phyloP scores from a whole-genome alignment of 2,797 vertebrate species.

The Poeciliopsis presidionis region DNA sequence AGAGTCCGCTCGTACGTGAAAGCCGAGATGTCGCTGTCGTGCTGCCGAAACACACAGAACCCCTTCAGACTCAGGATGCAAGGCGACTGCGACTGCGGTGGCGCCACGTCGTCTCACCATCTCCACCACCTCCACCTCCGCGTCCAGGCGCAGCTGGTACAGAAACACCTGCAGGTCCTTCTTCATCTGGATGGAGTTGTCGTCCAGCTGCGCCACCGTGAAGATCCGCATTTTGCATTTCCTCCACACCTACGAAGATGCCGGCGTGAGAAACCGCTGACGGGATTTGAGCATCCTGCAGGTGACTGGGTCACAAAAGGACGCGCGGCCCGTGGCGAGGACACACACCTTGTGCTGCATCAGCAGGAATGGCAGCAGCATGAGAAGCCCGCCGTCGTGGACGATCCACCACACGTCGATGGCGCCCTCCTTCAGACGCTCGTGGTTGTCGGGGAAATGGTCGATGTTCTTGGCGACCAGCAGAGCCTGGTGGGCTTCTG shows the following conservation, averaged over 20 bases:
- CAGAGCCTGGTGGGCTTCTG: constrained; percentile 90
- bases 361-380: constrained; percentile 94
- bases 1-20: constrained; percentile 97
- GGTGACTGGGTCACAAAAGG: rapidly evolving
- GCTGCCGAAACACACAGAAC: constrained; percentile 63
- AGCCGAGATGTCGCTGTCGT: constrained; percentile 94
- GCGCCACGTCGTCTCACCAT: constrained; percentile 83
- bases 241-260: constrained; percentile 87
- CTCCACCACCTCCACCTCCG: constrained; percentile 96
- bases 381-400: constrained; percentile 94
- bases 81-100: rapidly evolving
- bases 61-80: neutral
- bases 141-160: constrained; percentile 92
- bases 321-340: neutral
- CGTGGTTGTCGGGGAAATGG: constrained; percentile 87
- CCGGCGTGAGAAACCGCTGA: neutral
- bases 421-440: constrained; percentile 87
- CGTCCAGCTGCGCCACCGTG: constrained; percentile 94
- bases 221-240: constrained; percentile 97
- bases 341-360: constrained; percentile 90
- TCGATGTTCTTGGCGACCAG: constrained; percentile 95
- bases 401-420: constrained; percentile 99
- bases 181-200: constrained; percentile 99
- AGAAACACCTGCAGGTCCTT: constrained; percentile 95
- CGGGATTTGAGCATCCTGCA: neutral